Evolutionary conservation across 2,797 vertebrate species (phyloP), one percentile per base, ranked within the genome.

Genomic region (Falco berigora): DNA sequence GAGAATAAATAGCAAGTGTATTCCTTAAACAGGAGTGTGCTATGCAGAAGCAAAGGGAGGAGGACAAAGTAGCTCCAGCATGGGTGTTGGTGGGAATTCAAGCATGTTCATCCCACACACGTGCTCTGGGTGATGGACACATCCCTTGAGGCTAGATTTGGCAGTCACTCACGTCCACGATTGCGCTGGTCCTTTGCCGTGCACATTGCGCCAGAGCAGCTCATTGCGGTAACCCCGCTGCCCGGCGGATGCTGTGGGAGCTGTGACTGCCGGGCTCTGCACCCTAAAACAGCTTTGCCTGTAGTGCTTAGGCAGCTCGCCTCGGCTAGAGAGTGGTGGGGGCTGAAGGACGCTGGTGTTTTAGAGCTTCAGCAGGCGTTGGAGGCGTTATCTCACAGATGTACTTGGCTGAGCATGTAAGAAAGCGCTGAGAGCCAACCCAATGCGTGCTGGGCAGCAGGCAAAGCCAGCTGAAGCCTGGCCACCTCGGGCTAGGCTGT

Each of bases 151-250:
- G 68, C 6, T 84, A 30, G 30, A 55, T 84, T 93, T 77, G 30
- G 76, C 0, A 0, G 22, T 52, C 68, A 56, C 30, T 73, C 36
- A 24, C 0, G 0, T 9, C 42, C 63, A 56, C 0, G 1, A 22
- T 28, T 78, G 46, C 34, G 40, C 44, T 63, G 24, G n/a, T 62
- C 63, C 34, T 88, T 44, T 4, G 3, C 61, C 3, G 8, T 6
- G n/a, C 34, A 19, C 32, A 30, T 61, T 4, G 4, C 2, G 2
- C 44, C 58, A 86, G 38, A 84, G 66, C 27, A 67, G 49, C 62
- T 56, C n/a, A 49, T 12, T 40, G 55, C 56, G 49, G 59, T 44
- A 69, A 34, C 21, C 50, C n/a, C 5, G 6, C 50, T 76, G 55
- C 61, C 68, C 27, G 34, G 82, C 1, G 7, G 67, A 55, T 0